phyloP scores from a whole-genome alignment of 2,888 invertebrate genomes.

The Caenorhabditis virilis region DNA sequence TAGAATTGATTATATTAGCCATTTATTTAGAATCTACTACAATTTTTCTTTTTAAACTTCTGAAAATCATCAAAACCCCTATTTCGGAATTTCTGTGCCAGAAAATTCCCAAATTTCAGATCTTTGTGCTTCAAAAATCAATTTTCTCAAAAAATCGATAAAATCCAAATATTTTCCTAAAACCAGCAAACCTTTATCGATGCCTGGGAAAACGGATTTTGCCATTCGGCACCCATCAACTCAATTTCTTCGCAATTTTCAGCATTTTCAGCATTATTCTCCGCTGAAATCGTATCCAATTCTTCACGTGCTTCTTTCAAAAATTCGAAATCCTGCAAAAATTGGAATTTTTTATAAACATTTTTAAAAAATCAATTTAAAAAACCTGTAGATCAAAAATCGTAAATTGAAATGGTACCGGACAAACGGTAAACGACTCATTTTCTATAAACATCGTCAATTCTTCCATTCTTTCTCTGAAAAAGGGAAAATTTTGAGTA shows the following conservation, averaged over 20 bases:
- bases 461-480: slow-evolving; percentile 61
- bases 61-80: neutral
- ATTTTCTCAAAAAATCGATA: too few relatives aligned
- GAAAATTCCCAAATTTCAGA: slow-evolving; percentile 1
- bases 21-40: too few relatives aligned
- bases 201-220: slow-evolving; percentile 32
- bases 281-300: neutral
- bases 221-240: slow-evolving; percentile 20
- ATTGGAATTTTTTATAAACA: too few relatives aligned
- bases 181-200: slow-evolving; percentile 10
- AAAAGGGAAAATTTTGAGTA: neutral
- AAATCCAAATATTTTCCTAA: too few relatives aligned
- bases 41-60: too few relatives aligned
- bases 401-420: slow-evolving; percentile 61
- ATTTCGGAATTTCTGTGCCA: neutral
- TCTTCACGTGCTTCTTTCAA: slow-evolving; percentile 21
- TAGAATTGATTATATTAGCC: too few relatives aligned
- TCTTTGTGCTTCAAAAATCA: too few relatives aligned
- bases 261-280: neutral
- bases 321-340: slow-evolving; percentile 51
- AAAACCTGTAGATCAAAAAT: slow-evolving; percentile 65
- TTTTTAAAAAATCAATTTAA: too few relatives aligned
- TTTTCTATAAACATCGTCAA: slow-evolving; percentile 64
- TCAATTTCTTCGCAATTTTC: slow-evolving; percentile 1
- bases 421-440: slow-evolving; percentile 64